Percentiles rank a stretch among this genome's conserved stretches.
phyloP scores from a whole-genome alignment of 2,113 vertebrate species.

The Calidris pugnax region DNA sequence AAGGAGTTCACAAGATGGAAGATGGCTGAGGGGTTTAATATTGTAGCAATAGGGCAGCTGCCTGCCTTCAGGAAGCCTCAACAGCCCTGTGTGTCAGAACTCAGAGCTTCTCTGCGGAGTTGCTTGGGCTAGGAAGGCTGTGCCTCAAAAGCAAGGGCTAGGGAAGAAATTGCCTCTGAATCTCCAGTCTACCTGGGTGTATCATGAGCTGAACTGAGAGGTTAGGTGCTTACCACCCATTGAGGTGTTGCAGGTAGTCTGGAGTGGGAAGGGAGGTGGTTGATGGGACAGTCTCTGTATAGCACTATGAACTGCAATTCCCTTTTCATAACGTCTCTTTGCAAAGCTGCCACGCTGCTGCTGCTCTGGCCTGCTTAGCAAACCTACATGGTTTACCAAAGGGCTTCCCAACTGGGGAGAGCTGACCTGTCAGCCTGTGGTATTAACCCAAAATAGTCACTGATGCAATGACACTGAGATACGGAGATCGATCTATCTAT shows the following conservation, averaged over 20 bases:
- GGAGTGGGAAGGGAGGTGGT: background rate
- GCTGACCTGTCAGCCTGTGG: background rate
- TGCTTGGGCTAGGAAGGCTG: background rate
- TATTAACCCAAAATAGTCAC: background rate
- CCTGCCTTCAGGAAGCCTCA: background rate
- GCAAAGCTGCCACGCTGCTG: background rate
- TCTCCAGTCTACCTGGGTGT: background rate
- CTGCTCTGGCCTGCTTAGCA: background rate
- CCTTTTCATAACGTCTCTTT: background rate
- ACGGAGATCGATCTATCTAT: too few relatives aligned
- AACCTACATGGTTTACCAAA: background rate
- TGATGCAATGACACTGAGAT: background rate
- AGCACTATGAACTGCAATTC: background rate
- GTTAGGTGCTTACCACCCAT: fast-evolving
- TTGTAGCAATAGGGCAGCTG: background rate
- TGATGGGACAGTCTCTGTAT: background rate
- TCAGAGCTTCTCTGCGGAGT: fast-evolving
- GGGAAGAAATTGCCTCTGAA: background rate
- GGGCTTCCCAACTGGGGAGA: background rate
- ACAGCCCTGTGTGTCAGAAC: background rate
- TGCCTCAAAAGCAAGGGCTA: background rate
- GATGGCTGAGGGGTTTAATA: background rate
- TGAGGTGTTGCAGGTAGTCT: background rate
- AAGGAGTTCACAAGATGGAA: background rate
- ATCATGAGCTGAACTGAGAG: background rate